Evolutionary conservation across 2,797 vertebrate species (phyloP), one percentile per base, ranked within the genome.

Genomic region (Acanthopagrus latus): DNA sequence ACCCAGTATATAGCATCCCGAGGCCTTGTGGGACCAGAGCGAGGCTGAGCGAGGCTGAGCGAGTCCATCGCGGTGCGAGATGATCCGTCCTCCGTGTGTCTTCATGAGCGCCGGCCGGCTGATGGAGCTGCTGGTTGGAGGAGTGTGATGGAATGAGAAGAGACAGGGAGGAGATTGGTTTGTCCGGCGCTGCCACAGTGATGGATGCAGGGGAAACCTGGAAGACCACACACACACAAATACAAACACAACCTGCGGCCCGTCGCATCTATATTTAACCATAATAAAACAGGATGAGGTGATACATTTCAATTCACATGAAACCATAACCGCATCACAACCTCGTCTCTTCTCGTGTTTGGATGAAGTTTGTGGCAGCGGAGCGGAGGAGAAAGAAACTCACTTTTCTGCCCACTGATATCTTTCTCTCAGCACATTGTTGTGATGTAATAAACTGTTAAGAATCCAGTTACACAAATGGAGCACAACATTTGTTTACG

Each of bases 121-220:
- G 86, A 83, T 78, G 78, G 75, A 85, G 84, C 74, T 57, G 80
- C 82, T 4, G 74, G 76, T 47, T n/a, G 81, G 80, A 74, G 33
- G 4, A 3, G 25, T 56, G 85, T 87, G 89, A 90, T 69, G 84
- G 86, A 83, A 93, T 81, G 80, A 80, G 89, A 88, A 50, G 78
- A 90, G 92, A 91, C 92, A 86, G 81, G 60, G 55, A 79, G 87
- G 87, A 90, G 91, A 93, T 92, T 92, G 88, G 89, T 88, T 92
- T 89, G 90, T 88, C 88, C 52, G 48, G 66, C 2, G 65, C 83
- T 86, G 86, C 88, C 84, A 86, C 33, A 1, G 77, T 93, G 91
- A 93, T 93, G 91, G 89, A 93, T 91, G 88, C 83, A 23, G 74
- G 76, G 78, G 82, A 46, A 78, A 76, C 68, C 72, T 59, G 75